Conservation (phyloP, 2,113 vertebrate species). For the Apaloderma vittatum region DNA sequence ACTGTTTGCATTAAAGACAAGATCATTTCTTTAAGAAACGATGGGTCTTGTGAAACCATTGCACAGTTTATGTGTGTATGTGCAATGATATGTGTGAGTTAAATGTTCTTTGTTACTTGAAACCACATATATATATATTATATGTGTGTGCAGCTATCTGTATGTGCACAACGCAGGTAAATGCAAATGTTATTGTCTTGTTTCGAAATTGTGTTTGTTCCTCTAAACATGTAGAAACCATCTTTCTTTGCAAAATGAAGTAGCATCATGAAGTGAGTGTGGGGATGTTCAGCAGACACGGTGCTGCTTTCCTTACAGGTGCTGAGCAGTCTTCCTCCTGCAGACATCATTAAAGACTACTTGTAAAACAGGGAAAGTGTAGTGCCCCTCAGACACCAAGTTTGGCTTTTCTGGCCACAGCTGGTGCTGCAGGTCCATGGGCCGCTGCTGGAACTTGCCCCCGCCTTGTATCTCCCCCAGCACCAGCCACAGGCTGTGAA, state of each 20-base stretch:
- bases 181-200: neutral
- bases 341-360: neutral
- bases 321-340: neutral
- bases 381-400: neutral
- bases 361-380: neutral
- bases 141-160: neutral
- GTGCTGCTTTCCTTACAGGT: neutral
- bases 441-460: neutral
- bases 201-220: neutral
- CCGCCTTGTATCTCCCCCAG: neutral
- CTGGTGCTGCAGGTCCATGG: neutral
- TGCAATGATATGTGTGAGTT: neutral
- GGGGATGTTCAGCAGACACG: neutral
- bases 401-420: neutral
- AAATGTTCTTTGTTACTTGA: neutral
- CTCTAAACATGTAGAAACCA: neutral
- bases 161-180: neutral
- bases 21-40: neutral
- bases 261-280: neutral
- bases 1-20: neutral
- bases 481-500: fast-evolving
- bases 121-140: fast-evolving
- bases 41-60: neutral
- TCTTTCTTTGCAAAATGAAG: neutral
- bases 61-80: too few relatives aligned